Base-by-base conservation (phyloP, 2,888 invertebrate genomes). In the Conchocele bisecta region DNA sequence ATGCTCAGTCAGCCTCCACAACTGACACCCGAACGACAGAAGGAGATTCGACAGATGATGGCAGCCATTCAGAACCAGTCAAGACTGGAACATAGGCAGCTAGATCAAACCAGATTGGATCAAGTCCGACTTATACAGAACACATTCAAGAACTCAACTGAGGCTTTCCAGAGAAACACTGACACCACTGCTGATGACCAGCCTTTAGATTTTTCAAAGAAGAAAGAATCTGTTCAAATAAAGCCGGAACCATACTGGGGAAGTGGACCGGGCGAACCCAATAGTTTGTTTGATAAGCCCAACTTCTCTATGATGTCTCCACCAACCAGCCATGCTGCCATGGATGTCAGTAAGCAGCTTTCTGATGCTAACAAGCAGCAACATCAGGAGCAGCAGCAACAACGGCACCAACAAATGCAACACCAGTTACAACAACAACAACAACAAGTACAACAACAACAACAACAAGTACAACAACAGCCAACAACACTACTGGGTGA, bases 231-330 rank as follows among this genome's bases (percentile, higher is more conserved):
- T 13, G n/a, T n/a, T n/a, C n/a, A n/a, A n/a, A 53, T 75, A 9
- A 82, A 79, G 57, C 15, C 59, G 26, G 83, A 83, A 42, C 78
- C 79, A 15, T 42, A 31, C 13, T 83, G 76, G 80, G 57, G 64
- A 61, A 80, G 78, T 57, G 64, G 56, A 1, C 69, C 63, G 33
- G 66, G 68, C 53, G 68, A 68, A 33, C 60, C 61, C 31, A 70
- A 76, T 51, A 69, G 72, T 50, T 46, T 73, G 4, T 69, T 61
- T 46, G 72, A 76, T 17, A 64, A 73, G 53, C 67, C 72, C 22
- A 41, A 68, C 20, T 63, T 73, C 17, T 44, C 72, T 57, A 60
- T 73, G 57, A 57, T 67, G 28, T 64, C 64, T 13, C 71, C 71
- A 15, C 31, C 31, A 51, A 35, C 7, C 20, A 29, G 35, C 22